Conservation (phyloP, 2,888 invertebrate species). For the Sphaeridia pumilis region DNA sequence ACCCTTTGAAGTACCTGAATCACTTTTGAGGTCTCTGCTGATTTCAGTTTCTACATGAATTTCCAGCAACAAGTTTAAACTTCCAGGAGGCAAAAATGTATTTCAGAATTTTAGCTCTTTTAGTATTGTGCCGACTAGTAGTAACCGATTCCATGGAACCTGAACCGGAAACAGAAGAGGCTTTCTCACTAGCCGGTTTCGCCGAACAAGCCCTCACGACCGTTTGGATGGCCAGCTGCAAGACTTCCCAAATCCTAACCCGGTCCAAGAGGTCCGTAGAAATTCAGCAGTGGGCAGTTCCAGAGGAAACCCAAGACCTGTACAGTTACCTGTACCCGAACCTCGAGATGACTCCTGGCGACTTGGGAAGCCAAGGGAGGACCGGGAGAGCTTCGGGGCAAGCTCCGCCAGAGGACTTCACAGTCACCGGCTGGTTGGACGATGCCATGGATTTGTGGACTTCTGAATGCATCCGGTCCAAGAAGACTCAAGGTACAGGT, state of each 20-base stretch:
- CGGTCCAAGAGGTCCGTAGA: background rate
- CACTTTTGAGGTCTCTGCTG: too few species aligned
- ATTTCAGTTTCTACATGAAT: too few species aligned
- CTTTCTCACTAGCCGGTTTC: background rate
- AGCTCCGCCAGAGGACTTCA: background rate
- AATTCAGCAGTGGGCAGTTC: background rate
- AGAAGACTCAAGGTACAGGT: too few species aligned
- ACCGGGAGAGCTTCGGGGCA: background rate
- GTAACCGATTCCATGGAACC: background rate
- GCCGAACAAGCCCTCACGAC: background rate
- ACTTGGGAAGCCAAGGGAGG: background rate
- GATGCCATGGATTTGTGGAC: conserved; percentile 24
- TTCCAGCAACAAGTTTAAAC: too few species aligned
- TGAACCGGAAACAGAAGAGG: background rate
- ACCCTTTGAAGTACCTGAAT: too few species aligned
- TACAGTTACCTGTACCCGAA: conserved; percentile 30
- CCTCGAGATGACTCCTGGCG: background rate
- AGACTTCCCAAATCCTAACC: background rate
- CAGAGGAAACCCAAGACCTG: conserved; percentile 22
- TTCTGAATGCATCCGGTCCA: conserved; percentile 18
- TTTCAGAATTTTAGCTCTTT: background rate
- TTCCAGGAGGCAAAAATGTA: background rate
- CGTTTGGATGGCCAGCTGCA: conserved; percentile 1
- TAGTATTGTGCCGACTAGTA: background rate
- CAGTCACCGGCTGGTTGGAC: conserved; percentile 21